Conservation (phyloP, 2,113 vertebrate species). For the Lagopus muta region DNA sequence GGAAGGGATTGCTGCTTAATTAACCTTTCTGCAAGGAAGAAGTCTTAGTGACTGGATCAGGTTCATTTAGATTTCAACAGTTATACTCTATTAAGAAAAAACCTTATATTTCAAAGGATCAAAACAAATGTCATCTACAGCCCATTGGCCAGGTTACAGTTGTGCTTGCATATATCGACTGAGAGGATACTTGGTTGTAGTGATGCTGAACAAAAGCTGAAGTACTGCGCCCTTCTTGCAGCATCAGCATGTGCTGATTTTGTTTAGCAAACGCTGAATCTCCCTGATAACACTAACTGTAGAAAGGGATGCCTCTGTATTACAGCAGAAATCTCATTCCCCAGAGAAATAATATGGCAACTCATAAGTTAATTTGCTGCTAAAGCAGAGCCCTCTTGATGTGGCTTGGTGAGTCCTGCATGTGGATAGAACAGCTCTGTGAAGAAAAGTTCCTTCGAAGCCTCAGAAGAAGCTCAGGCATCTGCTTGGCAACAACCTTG, state of each 20-base stretch:
- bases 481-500: background rate
- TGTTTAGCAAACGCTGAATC: background rate
- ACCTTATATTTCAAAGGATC: background rate
- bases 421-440: background rate
- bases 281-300: background rate
- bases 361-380: background rate
- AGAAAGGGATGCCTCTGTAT: background rate
- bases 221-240: background rate
- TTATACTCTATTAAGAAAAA: background rate
- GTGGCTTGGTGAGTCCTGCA: background rate
- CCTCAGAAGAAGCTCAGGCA: background rate
- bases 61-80: constrained; percentile 19
- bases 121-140: constrained; percentile 18
- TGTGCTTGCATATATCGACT: background rate
- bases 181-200: background rate
- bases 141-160: background rate
- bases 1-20: constrained; percentile 18
- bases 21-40: background rate
- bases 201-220: background rate
- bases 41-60: background rate
- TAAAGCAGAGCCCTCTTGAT: background rate
- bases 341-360: background rate
- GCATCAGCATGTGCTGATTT: background rate
- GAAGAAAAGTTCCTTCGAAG: background rate
- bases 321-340: background rate